phyloP scores from a whole-genome alignment of 2,888 invertebrate genomes.

The Archaeoteleia sp. region DNA sequence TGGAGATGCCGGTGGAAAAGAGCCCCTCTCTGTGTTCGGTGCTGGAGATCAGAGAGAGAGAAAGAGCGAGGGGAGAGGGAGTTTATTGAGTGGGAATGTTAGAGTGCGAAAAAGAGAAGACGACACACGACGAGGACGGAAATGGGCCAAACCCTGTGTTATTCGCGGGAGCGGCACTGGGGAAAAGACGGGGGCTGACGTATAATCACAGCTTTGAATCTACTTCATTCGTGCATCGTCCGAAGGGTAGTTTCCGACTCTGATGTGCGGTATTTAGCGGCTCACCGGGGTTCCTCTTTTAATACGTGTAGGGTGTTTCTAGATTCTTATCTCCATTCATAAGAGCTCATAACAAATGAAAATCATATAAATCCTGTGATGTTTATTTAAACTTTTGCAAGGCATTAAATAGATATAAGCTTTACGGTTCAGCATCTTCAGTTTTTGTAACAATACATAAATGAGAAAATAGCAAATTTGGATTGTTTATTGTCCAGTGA shows the following conservation, averaged over 20 bases:
- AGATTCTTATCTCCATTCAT: constrained; percentile 48
- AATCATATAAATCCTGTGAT: constrained; percentile 23
- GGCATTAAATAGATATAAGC: too few species aligned
- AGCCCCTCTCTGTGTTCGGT: constrained; percentile 25
- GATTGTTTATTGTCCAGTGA: too few species aligned
- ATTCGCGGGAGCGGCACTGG: too few species aligned
- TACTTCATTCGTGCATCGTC: constrained; percentile 54
- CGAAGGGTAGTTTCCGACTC: constrained; percentile 61
- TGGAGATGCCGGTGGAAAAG: constrained; percentile 44
- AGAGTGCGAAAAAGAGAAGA: constrained; percentile 25
- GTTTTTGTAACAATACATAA: too few species aligned
- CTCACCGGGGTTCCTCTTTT: constrained; percentile 64
- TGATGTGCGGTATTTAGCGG: constrained; percentile 67
- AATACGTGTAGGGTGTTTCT: constrained; percentile 46
- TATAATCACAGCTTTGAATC: constrained; percentile 72
- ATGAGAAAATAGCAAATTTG: constrained; percentile 3
- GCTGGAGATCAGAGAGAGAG: constrained; percentile 35
- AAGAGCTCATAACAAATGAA: constrained; percentile 40
- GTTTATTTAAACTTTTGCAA: constrained; percentile 10
- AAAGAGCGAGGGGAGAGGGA: too few species aligned
- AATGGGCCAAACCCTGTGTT: constrained; percentile 14
- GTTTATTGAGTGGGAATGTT: constrained; percentile 35
- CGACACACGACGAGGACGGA: constrained; percentile 19
- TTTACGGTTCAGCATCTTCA: too few species aligned
- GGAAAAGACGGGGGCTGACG: constrained; percentile 58